A percentile compares a stretch with the other conserved stretches of the same genome.
Conservation (phyloP, 2,113 vertebrate species). For the Tupaia tana region DNA sequence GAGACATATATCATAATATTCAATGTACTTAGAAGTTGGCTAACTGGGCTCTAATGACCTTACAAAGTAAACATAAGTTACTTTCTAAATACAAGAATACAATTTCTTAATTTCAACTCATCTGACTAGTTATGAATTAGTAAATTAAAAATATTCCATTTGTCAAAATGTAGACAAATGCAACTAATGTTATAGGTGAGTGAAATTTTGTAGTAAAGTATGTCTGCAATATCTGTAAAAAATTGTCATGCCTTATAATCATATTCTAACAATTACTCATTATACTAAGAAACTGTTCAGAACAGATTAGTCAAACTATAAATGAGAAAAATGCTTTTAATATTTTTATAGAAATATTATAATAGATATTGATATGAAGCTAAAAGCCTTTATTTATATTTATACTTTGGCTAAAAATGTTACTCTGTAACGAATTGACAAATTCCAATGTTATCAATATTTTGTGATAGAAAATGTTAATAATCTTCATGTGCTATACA, state of each 20-base stretch:
- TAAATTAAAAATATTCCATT: conserved; percentile 34
- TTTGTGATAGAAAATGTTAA: conserved; percentile 58
- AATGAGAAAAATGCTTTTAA: conserved; percentile 48
- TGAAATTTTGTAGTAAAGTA: conserved; percentile 34
- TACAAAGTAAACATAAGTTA: conserved; percentile 32
- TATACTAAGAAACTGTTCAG: conserved; percentile 49
- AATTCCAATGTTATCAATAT: conserved; percentile 44
- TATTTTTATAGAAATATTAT: conserved; percentile 20
- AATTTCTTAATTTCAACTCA: conserved; percentile 46
- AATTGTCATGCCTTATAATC: conserved; percentile 44
- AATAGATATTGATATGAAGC: conserved; percentile 27
- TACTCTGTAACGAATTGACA: background rate
- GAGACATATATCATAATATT: conserved; percentile 46
- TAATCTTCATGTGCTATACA: conserved; percentile 35
- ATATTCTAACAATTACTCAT: conserved; percentile 51
- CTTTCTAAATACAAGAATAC: conserved; percentile 46
- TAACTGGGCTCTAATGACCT: conserved; percentile 28
- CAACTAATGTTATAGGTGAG: conserved; percentile 34
- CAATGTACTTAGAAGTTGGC: conserved; percentile 24
- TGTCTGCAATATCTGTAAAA: conserved; percentile 32
- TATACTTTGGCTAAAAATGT: conserved; percentile 49
- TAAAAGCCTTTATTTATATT: conserved; percentile 46
- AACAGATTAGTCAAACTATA: conserved; percentile 32
- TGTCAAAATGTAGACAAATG: conserved; percentile 43
- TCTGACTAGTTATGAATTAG: conserved; percentile 7